Base-by-base conservation (phyloP, 2,888 invertebrate genomes). In the Apamea crenata region DNA sequence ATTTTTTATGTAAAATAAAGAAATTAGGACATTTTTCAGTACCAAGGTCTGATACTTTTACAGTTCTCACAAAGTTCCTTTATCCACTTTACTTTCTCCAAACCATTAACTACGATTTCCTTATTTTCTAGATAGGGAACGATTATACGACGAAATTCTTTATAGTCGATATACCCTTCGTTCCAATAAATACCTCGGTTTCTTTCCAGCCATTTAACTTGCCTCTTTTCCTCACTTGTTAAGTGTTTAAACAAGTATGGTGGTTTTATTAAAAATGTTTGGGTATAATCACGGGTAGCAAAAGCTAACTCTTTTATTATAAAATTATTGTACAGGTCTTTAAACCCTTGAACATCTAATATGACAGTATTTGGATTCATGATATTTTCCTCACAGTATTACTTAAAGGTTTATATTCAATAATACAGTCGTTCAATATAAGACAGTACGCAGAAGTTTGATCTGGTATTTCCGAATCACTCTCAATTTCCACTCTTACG, bases 401-500 rank as follows among this genome's bases (percentile, higher is more conserved):
- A 6, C 77, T 75, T 4, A 75, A 8, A 1, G 68, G 75, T 4
- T 68, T 75, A 14, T 69, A 50, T 10, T 76, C 76, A 47, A 69
- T 16, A 8, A 72, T 67, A 8, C 70, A 71, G 6, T 78, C 79
- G 50, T 75, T 79, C 0, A 75, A 29, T 21, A 74, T 78, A 14
- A 80, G 68, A 47, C 76, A 80, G 10, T 72, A 73, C 36, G 75
- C 76, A 1, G 66, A 67, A 32, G 67, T 80, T 63, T 80, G 67
- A 40, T 72, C 76, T 25, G 71, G 68, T 61, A n/a, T n/a, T n/a
- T n/a, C n/a, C n/a, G n/a, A n/a, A n/a, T n/a, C n/a, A n/a, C n/a
- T n/a, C n/a, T n/a, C n/a, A n/a, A n/a, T n/a, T n/a, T n/a, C n/a
- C n/a, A n/a, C n/a, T n/a, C n/a, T n/a, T n/a, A n/a, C n/a, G n/a